Percentiles rank a stretch among this genome's conserved stretches.
Conservation (phyloP, 2,888 invertebrate genomes). For the Camptogramma bilineatum region DNA sequence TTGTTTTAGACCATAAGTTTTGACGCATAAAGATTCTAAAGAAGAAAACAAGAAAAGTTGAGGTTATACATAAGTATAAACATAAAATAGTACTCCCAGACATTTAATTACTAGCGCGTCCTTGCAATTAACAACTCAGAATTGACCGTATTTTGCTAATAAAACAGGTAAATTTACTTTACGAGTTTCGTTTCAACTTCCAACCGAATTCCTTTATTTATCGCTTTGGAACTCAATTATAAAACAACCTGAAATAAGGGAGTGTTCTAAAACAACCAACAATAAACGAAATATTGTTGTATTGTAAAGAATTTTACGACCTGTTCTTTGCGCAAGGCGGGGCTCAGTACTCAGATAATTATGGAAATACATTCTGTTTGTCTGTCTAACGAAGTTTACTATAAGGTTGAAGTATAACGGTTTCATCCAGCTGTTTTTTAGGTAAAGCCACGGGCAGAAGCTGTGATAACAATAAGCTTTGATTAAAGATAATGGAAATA, state of each 20-base stretch:
- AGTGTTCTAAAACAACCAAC: slow-evolving; percentile 28
- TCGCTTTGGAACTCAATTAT: slow-evolving; percentile 45
- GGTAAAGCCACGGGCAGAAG: not conserved
- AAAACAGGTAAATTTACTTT: slow-evolving; percentile 49
- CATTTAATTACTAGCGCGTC: slow-evolving; percentile 38
- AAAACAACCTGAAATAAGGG: slow-evolving; percentile 38
- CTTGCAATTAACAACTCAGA: slow-evolving; percentile 38
- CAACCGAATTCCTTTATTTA: slow-evolving; percentile 44
- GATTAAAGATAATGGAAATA: not conserved
- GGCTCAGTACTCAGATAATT: not conserved
- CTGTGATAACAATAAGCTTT: not conserved
- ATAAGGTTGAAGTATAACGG: not conserved
- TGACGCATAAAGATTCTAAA: no score
- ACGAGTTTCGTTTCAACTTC: slow-evolving; percentile 44
- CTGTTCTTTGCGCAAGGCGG: not conserved
- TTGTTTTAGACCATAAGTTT: not conserved
- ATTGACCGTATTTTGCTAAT: slow-evolving; percentile 40
- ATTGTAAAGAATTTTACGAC: slow-evolving; percentile 19
- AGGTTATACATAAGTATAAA: not conserved
- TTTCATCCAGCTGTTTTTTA: not conserved
- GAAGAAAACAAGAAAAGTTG: no score
- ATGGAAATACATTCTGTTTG: not conserved
- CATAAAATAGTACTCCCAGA: slow-evolving; percentile 20
- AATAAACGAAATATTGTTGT: slow-evolving; percentile 37
- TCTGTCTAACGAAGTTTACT: not conserved